Conservation (phyloP, 2,113 vertebrate genomes). For the Pelecanoides urinatrix region DNA sequence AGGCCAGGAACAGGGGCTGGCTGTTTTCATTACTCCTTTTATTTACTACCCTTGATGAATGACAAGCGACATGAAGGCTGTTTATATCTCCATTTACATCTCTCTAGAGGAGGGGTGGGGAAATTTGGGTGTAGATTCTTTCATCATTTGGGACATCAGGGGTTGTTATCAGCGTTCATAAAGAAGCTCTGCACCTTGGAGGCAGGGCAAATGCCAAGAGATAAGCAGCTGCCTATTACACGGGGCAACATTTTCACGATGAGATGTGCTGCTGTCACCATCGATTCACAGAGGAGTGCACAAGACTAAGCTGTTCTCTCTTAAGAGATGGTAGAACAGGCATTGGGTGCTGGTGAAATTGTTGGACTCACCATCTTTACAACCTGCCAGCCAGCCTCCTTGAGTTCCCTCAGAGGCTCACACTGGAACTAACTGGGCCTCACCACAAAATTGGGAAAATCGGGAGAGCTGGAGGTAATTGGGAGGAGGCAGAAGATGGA, state of each 20-base stretch:
- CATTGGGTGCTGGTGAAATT: not conserved
- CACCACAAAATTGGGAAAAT: not conserved
- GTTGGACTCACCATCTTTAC: not conserved
- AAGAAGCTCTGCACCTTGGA: not conserved
- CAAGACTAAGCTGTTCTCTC: not conserved
- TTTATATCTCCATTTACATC: not conserved
- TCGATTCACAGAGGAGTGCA: not conserved
- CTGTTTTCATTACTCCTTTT: not conserved
- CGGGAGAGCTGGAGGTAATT: not conserved
- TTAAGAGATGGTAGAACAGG: not conserved
- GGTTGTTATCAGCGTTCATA: not conserved
- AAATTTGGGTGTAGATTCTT: not conserved
- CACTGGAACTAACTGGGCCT: not conserved
- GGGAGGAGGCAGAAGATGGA: not conserved
- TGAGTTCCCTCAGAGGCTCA: not conserved
- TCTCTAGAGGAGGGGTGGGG: not conserved
- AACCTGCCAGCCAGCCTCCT: not conserved
- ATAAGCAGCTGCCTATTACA: not conserved
- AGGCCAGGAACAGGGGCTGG: not conserved
- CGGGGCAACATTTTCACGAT: accelerated
- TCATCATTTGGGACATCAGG: not conserved
- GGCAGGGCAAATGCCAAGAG: not conserved
- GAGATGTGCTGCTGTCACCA: not conserved
- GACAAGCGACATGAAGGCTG: not conserved
- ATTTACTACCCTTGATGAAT: not conserved